Evolutionary conservation across 2,888 invertebrate genomes (phyloP).

Genomic region (Eremobia ochroleuca): DNA sequence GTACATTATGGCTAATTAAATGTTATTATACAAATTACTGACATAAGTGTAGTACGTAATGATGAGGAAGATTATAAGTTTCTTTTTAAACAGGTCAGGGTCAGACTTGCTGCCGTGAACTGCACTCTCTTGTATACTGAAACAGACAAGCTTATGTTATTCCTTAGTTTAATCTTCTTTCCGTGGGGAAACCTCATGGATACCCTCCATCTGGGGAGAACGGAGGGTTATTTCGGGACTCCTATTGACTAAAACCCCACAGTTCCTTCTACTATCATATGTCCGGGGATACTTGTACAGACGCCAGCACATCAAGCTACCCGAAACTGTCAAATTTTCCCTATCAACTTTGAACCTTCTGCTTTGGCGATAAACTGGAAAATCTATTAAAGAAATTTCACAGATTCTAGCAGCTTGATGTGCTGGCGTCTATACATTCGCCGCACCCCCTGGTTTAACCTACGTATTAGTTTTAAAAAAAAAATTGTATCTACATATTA

Average conservation of each 20-base stretch:
- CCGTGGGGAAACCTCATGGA: no score
- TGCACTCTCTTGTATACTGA: not conserved
- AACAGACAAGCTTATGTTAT: not conserved
- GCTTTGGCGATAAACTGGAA: no score
- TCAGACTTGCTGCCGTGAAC: not conserved
- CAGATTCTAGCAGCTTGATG: no score
- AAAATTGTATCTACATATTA: not conserved
- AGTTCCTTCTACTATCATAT: not conserved
- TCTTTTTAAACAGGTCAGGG: constrained; percentile 46
- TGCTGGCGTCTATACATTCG: not conserved
- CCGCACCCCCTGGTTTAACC: not conserved
- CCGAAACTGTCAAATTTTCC: no score
- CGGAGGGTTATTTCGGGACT: no score
- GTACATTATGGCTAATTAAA: constrained; percentile 46
- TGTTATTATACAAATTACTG: constrained; percentile 38
- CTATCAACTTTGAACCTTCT: no score
- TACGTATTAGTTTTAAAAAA: not conserved
- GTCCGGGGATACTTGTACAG: not conserved
- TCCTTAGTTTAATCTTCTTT: not conserved
- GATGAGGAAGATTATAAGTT: constrained; percentile 17
- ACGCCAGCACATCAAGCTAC: no score
- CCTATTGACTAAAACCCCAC: not conserved
- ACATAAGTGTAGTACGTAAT: constrained; percentile 24
- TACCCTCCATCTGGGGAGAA: no score
- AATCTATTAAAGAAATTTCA: no score